Conservation (phyloP, 1,140 invertebrate genomes). For the Diprion similis region DNA sequence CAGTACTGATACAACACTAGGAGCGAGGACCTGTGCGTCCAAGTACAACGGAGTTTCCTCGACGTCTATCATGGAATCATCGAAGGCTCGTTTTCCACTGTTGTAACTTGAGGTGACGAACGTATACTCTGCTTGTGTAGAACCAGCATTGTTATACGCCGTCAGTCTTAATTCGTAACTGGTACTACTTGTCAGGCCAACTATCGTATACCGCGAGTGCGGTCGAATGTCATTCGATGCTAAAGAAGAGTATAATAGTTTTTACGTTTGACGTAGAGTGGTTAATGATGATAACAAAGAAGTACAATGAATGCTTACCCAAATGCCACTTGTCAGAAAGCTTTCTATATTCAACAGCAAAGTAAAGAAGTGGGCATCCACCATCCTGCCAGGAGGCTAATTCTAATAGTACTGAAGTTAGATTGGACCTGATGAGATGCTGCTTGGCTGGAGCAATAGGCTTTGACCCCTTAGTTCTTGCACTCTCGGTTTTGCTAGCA, state of each 20-base stretch:
- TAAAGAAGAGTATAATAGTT: constrained; percentile 32
- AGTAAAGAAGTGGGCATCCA: constrained; percentile 71
- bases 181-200: constrained; percentile 70
- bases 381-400: constrained; percentile 71
- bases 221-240: constrained; percentile 62
- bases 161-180: constrained; percentile 72
- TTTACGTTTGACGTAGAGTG: background rate
- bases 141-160: constrained; percentile 76
- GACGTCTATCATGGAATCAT: constrained; percentile 48
- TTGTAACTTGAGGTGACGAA: constrained; percentile 68
- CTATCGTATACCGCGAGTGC: constrained; percentile 64
- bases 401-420: constrained; percentile 68
- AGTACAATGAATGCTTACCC: constrained; percentile 36
- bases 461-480: constrained; percentile 67
- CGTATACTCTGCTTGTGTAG: constrained; percentile 69
- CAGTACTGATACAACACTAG: constrained; percentile 59
- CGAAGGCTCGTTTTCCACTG: constrained; percentile 58
- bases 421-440: constrained; percentile 65
- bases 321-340: constrained; percentile 61
- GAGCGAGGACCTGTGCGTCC: constrained; percentile 60
- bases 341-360: constrained; percentile 69
- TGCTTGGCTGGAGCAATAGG: constrained; percentile 60
- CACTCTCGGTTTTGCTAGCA: constrained; percentile 60
- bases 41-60: constrained; percentile 55
- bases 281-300: background rate